Percentiles rank a stretch among this genome's conserved stretches.
These are phyloP conservation scores for Gerris buenoi DNA, from an alignment of 1,140 invertebrate species.

Conservation along the genomic window DNA sequence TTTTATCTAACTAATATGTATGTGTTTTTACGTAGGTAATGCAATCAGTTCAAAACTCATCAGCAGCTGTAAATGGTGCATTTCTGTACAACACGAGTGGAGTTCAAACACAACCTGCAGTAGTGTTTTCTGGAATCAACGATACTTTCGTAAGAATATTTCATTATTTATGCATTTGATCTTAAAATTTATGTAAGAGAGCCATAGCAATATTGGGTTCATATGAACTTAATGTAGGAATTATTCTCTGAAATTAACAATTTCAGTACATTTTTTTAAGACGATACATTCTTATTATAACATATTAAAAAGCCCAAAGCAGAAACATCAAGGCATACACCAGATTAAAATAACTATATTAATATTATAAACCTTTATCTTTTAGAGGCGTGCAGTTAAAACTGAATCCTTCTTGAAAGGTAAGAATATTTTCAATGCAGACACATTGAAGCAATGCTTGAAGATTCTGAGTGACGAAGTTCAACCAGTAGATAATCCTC, in stretches of 20 bases:
- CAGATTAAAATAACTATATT: neutral
- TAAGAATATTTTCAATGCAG: conserved; percentile 4
- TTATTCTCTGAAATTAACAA: no score
- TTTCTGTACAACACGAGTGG: conserved; percentile 39
- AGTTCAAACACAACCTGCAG: conserved; percentile 8
- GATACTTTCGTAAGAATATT: conserved; percentile 9
- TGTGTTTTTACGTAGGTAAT: conserved; percentile 3
- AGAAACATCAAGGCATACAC: neutral
- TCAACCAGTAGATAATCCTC: conserved; percentile 23
- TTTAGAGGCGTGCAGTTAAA: conserved; percentile 4
- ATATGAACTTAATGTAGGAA: no score
- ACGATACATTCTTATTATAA: no score
- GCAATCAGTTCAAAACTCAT: conserved; percentile 18
- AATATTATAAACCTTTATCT: neutral
- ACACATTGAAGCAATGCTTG: conserved; percentile 2
- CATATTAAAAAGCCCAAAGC: neutral
- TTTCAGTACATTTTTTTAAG: no score
- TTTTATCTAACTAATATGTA: no score
- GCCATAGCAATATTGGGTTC: no score
- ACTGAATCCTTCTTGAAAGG: conserved; percentile 9
- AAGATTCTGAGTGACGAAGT: conserved; percentile 7
- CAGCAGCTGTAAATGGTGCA: conserved; percentile 26
- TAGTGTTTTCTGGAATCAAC: conserved; percentile 11
- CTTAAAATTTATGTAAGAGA: no score
- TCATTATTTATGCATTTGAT: conserved; percentile 25